Percentiles rank a stretch among this genome's conserved stretches.
Conservation (phyloP, 2,797 vertebrate genomes). For the Falco biarmicus region DNA sequence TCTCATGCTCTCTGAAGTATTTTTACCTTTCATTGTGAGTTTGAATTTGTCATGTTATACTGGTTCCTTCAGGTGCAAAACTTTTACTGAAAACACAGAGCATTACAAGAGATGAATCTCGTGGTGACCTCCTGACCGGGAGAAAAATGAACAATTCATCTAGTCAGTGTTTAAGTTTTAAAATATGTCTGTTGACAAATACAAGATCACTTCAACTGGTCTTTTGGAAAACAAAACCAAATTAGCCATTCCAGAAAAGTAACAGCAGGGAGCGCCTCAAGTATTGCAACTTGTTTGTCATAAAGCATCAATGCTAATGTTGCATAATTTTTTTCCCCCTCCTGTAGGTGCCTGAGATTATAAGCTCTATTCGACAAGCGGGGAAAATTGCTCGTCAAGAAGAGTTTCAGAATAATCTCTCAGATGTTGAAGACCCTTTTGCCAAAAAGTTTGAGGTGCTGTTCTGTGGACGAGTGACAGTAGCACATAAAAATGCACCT, state of each 20-base stretch:
- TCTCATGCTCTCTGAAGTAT: neutral
- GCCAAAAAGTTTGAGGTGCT: slow-evolving; percentile 96
- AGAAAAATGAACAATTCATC: neutral
- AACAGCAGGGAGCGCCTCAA: neutral
- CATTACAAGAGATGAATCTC: neutral
- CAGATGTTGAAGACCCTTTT: slow-evolving; percentile 85
- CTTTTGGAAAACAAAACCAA: neutral
- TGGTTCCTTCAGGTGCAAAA: neutral
- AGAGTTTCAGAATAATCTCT: slow-evolving; percentile 78
- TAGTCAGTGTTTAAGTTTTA: neutral
- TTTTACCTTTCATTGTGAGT: neutral
- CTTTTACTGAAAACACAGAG: neutral
- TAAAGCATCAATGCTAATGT: neutral
- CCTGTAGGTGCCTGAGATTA: slow-evolving; percentile 95
- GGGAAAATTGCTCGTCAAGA: slow-evolving; percentile 92
- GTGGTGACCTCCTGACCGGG: neutral
- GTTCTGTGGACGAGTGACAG: slow-evolving; percentile 92
- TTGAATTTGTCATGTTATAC: neutral
- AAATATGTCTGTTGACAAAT: neutral
- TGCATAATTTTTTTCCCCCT: neutral
- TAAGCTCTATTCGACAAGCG: slow-evolving; percentile 92
- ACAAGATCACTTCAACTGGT: neutral
- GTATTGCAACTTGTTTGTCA: neutral
- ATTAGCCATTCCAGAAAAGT: neutral
- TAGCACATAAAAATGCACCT: slow-evolving; percentile 94